These are phyloP conservation scores for Ctenopoma kingsleyae DNA, from an alignment of 2,797 vertebrate genomes.

Conservation along the genomic window DNA sequence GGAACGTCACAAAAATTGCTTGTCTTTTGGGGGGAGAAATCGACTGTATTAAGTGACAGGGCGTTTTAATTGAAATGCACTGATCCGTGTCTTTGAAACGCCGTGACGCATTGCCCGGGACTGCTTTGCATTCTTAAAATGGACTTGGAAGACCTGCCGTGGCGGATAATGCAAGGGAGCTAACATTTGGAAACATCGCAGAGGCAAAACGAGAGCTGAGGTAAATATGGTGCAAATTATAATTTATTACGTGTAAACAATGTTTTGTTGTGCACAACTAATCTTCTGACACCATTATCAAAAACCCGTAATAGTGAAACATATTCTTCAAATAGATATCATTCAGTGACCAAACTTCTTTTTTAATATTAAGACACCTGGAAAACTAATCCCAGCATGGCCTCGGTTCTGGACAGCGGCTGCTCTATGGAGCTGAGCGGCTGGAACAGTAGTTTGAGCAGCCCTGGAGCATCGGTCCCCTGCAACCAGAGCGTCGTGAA, in stretches of 20 bases:
- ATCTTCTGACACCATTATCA: not conserved
- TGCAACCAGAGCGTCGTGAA: slow-evolving; percentile 83
- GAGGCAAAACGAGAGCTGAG: slow-evolving; percentile 47
- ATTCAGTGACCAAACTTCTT: slow-evolving; percentile 12
- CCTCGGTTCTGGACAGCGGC: slow-evolving; percentile 66
- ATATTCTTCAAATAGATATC: not conserved
- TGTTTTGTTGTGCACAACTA: not conserved
- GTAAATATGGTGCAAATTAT: slow-evolving; percentile 45
- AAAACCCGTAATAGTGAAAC: not conserved
- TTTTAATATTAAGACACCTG: slow-evolving; percentile 41
- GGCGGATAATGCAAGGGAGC: slow-evolving; percentile 67
- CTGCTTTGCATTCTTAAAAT: slow-evolving; percentile 64
- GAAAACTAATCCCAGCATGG: slow-evolving; percentile 63
- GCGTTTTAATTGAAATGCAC: slow-evolving; percentile 48
- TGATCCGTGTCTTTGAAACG: slow-evolving; percentile 51
- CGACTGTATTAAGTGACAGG: slow-evolving; percentile 8
- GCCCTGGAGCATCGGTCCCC: slow-evolving; percentile 68
- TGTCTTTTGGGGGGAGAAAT: not conserved
- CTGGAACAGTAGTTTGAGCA: slow-evolving; percentile 74
- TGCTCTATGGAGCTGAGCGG: slow-evolving; percentile 78
- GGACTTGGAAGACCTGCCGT: slow-evolving; percentile 69
- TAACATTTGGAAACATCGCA: slow-evolving; percentile 50
- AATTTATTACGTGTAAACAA: not conserved
- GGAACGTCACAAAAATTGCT: not conserved
- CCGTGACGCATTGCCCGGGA: slow-evolving; percentile 61